A percentile compares a stretch with the other conserved stretches of the same genome.
Evolutionary conservation across 2,113 vertebrate species (phyloP).

Genomic region (Podilymbus podiceps): DNA sequence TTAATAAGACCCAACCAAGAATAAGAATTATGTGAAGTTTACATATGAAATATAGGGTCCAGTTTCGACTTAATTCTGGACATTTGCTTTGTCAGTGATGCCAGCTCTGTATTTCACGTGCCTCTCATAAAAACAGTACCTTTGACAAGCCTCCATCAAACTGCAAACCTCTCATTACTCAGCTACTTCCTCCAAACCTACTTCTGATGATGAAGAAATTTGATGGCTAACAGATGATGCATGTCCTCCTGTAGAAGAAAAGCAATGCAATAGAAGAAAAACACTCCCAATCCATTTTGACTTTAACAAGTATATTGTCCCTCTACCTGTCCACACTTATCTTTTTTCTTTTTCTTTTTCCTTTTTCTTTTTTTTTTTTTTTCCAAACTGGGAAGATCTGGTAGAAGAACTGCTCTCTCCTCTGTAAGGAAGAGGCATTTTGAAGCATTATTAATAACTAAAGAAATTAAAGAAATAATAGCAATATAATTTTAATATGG

Average conservation of each 20-base stretch:
- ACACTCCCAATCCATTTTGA: accelerated
- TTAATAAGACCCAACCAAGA: background rate
- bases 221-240: background rate
- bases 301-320: background rate
- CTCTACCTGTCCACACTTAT: background rate
- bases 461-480: background rate
- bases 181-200: background rate
- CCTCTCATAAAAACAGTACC: background rate
- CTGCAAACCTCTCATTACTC: background rate
- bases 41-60: background rate
- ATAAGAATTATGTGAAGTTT: background rate
- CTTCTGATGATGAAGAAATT: background rate
- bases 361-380: too few relatives aligned
- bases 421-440: background rate
- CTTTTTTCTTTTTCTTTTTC: background rate
- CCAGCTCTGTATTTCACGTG: accelerated
- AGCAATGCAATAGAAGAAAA: background rate
- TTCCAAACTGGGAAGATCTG: background rate
- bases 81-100: background rate
- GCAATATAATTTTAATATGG: background rate
- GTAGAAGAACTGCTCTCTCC: background rate
- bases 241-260: background rate
- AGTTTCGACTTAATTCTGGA: background rate
- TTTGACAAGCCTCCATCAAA: background rate
- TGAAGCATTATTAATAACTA: background rate